Base-by-base conservation (phyloP, 2,888 invertebrate genomes). In the Morpho deidamia region DNA sequence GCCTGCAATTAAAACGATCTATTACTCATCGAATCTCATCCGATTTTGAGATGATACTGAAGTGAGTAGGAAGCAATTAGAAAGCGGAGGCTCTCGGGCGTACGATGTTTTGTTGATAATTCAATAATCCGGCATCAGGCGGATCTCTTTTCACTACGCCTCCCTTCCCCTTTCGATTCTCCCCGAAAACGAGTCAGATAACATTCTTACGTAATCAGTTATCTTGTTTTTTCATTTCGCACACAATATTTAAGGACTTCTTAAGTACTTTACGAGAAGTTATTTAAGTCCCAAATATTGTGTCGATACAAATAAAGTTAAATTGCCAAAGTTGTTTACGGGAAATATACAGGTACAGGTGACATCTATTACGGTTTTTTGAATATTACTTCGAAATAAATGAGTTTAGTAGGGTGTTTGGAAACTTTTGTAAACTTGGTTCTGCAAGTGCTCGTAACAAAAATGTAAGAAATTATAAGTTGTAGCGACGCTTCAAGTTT, bases 51-150 rank as follows among this genome's bases (percentile, higher is more conserved):
- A 80, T 73, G 77, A 77, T 78, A 74, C 72, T 69, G 69, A 67
- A 72, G 70, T 73, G 74, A 74, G 74, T 75, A 69, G 73, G 81
- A 83, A 83, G 82, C 85, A 86, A 86, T 86, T 86, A 86, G 78
- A 81, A 69, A 73, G 72, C 76, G 79, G 67, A 71, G 71, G 73
- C 77, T 78, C 76, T 78, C 76, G 71, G 74, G 77, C 82, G 82
- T 80, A 72, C 78, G 77, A 77, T 81, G 85, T 86, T 84, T 85
- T 86, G 85, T 85, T 83, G 84, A 80, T 85, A 83, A 86, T 85
- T 87, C 83, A 85, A 87, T 86, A 84, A 86, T 83, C 83, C 78
- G 61, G 72, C 75, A 68, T 73, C 67, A 67, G 77, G 72, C 73
- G 76, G 75, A 72, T 78, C 76, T 76, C 78, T 79, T 76, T 78